A percentile compares a stretch with the other conserved stretches of the same genome.
Evolutionary conservation across 1,140 invertebrate species (phyloP).

Genomic region (Radopholus similis): DNA sequence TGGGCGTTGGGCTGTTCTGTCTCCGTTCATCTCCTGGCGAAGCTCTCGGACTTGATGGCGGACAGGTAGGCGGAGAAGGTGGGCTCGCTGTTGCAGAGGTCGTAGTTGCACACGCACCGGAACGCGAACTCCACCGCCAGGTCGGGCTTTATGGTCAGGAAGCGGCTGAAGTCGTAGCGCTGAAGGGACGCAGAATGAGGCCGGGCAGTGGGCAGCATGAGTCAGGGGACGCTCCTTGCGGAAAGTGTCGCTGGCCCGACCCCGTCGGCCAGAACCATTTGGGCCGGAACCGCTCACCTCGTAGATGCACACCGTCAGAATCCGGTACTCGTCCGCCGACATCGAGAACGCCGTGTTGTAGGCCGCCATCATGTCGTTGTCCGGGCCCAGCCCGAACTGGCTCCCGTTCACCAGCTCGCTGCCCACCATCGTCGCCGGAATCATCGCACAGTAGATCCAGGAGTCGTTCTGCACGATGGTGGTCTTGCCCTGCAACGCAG

Average conservation of each 20-base stretch:
- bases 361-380: slow-evolving; percentile 13
- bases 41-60: slow-evolving; percentile 23
- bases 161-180: slow-evolving; percentile 26
- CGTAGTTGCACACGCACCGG: slow-evolving; percentile 38
- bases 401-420: slow-evolving; percentile 28
- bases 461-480: slow-evolving; percentile 23
- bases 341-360: slow-evolving; percentile 26
- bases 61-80: slow-evolving; percentile 28
- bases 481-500: slow-evolving; percentile 19
- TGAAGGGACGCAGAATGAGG: slow-evolving; percentile 4
- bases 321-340: slow-evolving; percentile 19
- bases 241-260: too few relatives aligned
- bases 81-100: slow-evolving; percentile 33
- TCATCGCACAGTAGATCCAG: slow-evolving; percentile 28
- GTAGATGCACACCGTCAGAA: slow-evolving; percentile 33
- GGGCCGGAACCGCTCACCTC: slow-evolving; percentile 18
- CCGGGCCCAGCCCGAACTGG: slow-evolving; percentile 33
- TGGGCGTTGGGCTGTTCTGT: too few relatives aligned
- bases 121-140: slow-evolving; percentile 27
- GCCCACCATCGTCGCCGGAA: slow-evolving; percentile 22
- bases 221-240: too few relatives aligned
- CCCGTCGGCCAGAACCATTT: too few relatives aligned
- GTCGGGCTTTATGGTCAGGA: slow-evolving; percentile 16
- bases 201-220: too few relatives aligned
- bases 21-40: slow-evolving; percentile 20